Conservation (phyloP, 2,113 vertebrate species). For the Chloropsis cyanopogon region DNA sequence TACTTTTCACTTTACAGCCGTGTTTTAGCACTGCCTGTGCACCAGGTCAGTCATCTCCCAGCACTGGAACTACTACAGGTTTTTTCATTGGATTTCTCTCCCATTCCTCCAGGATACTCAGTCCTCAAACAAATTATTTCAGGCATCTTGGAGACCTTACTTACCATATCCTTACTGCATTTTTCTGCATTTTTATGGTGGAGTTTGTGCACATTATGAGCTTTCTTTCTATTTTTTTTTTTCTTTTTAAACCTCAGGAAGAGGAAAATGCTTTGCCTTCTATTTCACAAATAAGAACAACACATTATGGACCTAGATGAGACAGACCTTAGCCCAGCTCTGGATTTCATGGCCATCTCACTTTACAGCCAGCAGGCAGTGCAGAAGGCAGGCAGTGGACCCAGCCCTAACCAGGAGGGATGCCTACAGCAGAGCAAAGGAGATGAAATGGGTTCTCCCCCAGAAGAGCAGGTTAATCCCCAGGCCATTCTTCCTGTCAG, state of each 20-base stretch:
- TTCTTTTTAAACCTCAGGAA: not conserved
- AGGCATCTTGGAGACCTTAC: not conserved
- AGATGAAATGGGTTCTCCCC: not conserved
- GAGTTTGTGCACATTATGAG: not conserved
- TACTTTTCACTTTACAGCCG: not conserved
- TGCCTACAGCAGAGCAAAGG: not conserved
- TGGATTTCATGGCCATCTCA: not conserved
- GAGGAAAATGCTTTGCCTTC: not conserved
- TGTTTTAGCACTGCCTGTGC: not conserved
- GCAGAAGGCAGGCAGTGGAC: not conserved
- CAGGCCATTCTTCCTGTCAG: not conserved
- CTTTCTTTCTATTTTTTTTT: not conserved
- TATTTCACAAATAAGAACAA: not conserved
- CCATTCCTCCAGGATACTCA: not conserved
- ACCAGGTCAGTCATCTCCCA: accelerated
- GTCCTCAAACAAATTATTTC: not conserved
- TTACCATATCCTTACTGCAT: not conserved
- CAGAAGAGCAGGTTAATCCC: not conserved
- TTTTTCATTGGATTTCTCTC: not conserved
- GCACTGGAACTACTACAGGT: not conserved
- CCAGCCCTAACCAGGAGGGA: not conserved
- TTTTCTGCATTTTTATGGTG: not conserved
- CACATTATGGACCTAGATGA: accelerated
- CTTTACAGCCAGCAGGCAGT: not conserved
- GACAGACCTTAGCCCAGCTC: not conserved